Conservation (phyloP, 2,113 vertebrate species). For the Galeopterus variegatus region DNA sequence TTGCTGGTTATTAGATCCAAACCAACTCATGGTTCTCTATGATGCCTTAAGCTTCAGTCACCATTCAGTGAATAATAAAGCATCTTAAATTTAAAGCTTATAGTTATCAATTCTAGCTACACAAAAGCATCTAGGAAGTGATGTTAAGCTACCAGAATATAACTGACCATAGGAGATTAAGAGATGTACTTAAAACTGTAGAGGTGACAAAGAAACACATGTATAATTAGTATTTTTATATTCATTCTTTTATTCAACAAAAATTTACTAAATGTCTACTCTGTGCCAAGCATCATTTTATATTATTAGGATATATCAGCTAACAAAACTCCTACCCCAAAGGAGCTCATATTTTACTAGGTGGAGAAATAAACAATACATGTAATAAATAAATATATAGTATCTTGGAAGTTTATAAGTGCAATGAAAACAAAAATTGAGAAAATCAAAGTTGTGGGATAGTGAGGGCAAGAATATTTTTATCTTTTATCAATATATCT, state of each 20-base stretch:
- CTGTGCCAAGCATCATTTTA: not conserved
- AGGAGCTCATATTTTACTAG: not conserved
- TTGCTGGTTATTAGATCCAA: not conserved
- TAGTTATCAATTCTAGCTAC: not conserved
- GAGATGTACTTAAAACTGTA: not conserved
- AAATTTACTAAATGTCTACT: not conserved
- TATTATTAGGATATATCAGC: not conserved
- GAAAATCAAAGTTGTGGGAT: not conserved
- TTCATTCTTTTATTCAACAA: constrained; percentile 8
- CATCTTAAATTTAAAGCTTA: constrained; percentile 11
- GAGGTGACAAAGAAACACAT: not conserved
- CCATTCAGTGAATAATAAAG: not conserved
- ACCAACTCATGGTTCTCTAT: not conserved
- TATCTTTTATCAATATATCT: not conserved
- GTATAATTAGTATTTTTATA: not conserved
- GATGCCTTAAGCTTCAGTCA: not conserved
- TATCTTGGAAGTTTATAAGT: not conserved
- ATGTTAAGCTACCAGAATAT: not conserved
- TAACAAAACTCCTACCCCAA: constrained; percentile 11
- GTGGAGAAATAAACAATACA: not conserved
- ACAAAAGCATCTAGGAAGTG: not conserved
- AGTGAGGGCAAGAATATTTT: fast-evolving
- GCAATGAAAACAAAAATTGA: not conserved
- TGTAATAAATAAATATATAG: not conserved
- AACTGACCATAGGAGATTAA: not conserved